These are phyloP conservation scores for Pammene aurita DNA, from an alignment of 2,888 invertebrate genomes.

Conservation along the genomic window DNA sequence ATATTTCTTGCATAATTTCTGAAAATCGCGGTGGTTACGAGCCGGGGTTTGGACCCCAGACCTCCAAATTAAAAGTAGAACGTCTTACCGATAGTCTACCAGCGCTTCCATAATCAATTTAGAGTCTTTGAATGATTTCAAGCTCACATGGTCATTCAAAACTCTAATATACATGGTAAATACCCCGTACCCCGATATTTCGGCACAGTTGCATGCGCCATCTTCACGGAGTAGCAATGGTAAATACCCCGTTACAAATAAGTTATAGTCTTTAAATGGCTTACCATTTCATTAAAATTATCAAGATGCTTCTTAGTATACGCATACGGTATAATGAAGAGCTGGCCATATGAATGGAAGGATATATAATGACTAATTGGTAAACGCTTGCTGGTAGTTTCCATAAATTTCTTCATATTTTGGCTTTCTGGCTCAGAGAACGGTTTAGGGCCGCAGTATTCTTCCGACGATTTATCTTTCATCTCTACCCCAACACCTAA, in stretches of 20 bases:
- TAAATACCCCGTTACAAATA: too few relatives aligned
- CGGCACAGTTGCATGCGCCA: too few relatives aligned
- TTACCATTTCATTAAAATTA: slow-evolving; percentile 54
- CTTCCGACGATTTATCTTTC: not conserved
- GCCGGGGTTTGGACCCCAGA: too few relatives aligned
- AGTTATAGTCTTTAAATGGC: not conserved
- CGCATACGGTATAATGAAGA: slow-evolving; percentile 75
- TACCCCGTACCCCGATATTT: too few relatives aligned
- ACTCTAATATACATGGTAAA: too few relatives aligned
- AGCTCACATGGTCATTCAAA: too few relatives aligned
- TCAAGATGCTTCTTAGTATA: slow-evolving; percentile 53
- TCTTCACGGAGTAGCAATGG: too few relatives aligned
- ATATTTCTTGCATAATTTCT: too few relatives aligned
- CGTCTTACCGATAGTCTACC: too few relatives aligned
- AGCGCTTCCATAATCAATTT: too few relatives aligned
- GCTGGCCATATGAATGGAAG: slow-evolving; percentile 82
- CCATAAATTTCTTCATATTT: slow-evolving; percentile 57
- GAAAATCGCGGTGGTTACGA: too few relatives aligned
- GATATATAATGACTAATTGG: slow-evolving; percentile 69
- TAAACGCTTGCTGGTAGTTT: slow-evolving; percentile 41
- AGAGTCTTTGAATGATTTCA: not conserved
- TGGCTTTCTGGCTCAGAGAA: slow-evolving; percentile 69
- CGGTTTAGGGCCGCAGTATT: slow-evolving; percentile 60
- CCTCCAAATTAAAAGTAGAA: too few relatives aligned
- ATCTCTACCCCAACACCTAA: slow-evolving; percentile 31